Conservation (phyloP, 2,797 vertebrate species). For the Cyclura pinguis region DNA sequence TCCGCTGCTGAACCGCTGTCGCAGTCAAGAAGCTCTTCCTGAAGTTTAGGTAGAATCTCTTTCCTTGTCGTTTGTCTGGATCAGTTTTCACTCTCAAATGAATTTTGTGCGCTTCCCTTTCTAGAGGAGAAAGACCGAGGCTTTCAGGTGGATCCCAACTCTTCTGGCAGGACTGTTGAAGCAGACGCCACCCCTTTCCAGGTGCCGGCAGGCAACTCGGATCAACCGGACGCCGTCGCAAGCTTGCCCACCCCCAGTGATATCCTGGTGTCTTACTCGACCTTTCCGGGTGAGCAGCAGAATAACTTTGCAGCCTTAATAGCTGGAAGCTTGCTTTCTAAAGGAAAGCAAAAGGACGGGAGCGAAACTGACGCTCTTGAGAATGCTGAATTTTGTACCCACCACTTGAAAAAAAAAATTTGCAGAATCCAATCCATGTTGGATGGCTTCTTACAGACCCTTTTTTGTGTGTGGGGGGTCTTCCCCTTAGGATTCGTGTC, state of each 20-base stretch:
- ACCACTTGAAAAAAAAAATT: no score
- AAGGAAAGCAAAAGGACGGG: no score
- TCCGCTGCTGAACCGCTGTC: no score
- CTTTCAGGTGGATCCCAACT: constrained; percentile 80
- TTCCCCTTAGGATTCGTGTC: constrained; percentile 89
- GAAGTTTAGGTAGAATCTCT: no score
- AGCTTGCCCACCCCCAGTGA: constrained; percentile 90
- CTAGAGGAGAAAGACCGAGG: constrained; percentile 89
- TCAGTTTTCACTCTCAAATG: no score
- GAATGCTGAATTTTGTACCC: no score
- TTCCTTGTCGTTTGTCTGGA: no score
- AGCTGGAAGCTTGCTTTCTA: no score
- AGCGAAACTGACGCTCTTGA: no score
- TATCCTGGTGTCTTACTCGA: constrained; percentile 97
- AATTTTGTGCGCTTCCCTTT: not conserved
- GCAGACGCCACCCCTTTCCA: constrained; percentile 81
- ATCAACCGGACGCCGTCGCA: constrained; percentile 86
- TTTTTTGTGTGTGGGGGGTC: not conserved
- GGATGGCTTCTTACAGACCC: not conserved
- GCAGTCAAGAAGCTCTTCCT: no score
- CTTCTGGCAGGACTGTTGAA: constrained; percentile 71
- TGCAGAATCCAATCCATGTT: no score
- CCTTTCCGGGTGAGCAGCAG: constrained; percentile 88
- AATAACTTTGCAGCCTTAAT: no score
- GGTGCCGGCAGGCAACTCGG: constrained; percentile 66